Evolutionary conservation across 1,140 invertebrate species (phyloP).

Genomic region (Drosophila nigrodunni): DNA sequence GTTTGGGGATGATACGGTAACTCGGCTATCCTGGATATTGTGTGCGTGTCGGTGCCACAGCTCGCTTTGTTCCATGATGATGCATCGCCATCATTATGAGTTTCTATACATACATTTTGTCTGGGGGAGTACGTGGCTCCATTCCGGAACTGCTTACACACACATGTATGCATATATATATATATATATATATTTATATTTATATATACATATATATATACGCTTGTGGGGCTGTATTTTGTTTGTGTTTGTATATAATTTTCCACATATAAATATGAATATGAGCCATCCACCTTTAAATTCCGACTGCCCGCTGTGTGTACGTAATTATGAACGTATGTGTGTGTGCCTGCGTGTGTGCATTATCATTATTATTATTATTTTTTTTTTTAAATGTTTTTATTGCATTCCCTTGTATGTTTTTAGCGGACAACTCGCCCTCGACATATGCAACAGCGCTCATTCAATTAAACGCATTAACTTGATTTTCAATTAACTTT

Average conservation of each 20-base stretch:
- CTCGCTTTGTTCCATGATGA: constrained; percentile 74
- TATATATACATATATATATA: too few species aligned
- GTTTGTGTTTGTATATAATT: constrained; percentile 80
- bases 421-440: constrained; percentile 57
- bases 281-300: constrained; percentile 44
- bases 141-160: not conserved
- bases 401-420: constrained; percentile 73
- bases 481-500: constrained; percentile 83
- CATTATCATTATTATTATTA: constrained; percentile 28
- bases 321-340: constrained; percentile 58
- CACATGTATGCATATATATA: constrained; percentile 9
- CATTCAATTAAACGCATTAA: constrained; percentile 82
- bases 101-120: constrained; percentile 59
- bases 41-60: constrained; percentile 73
- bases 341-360: constrained; percentile 48
- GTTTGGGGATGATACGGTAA: not conserved
- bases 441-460: constrained; percentile 59
- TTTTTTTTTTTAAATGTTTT: constrained; percentile 68
- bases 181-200: constrained; percentile 15
- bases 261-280: constrained; percentile 80
- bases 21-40: constrained; percentile 42
- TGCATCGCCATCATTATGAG: constrained; percentile 82
- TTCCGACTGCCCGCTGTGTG: constrained; percentile 46
- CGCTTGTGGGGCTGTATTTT: constrained; percentile 12
- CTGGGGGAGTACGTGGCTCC: constrained; percentile 20